These are phyloP conservation scores for Nebria ingens DNA, from an alignment of 1,140 invertebrate genomes.

Conservation along the genomic window DNA sequence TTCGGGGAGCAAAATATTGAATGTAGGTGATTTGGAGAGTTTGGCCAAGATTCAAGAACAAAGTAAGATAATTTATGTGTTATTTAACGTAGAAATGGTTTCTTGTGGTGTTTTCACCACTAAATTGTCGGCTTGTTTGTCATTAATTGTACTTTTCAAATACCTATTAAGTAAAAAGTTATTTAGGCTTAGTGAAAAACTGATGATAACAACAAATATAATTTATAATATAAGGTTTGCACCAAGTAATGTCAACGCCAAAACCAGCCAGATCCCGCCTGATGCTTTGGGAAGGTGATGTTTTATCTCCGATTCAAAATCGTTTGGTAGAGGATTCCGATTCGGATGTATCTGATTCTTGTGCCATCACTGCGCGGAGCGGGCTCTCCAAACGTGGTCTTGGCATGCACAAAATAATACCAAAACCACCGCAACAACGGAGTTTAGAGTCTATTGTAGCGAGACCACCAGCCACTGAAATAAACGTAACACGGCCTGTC, in stretches of 20 bases:
- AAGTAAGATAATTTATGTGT: constrained; percentile 20
- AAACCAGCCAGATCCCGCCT: constrained; percentile 20
- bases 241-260: constrained; percentile 31
- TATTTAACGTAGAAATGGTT: background rate
- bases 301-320: constrained; percentile 26
- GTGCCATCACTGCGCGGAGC: constrained; percentile 20
- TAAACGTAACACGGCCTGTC: background rate
- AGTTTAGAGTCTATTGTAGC: background rate
- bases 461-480: background rate
- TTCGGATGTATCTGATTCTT: constrained; percentile 21
- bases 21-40: constrained; percentile 28
- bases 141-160: too few species aligned
- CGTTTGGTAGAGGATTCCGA: constrained; percentile 21
- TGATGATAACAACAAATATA: background rate
- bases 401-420: background rate
- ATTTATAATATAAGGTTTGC: constrained; percentile 20
- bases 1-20: constrained; percentile 23
- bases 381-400: constrained; percentile 9
- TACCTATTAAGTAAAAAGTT: too few species aligned
- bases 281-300: constrained; percentile 21
- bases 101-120: too few species aligned
- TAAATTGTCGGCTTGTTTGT: too few species aligned
- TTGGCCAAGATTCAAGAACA: constrained; percentile 27
- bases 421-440: too few species aligned
- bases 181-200: background rate